Conservation (phyloP, 2,797 vertebrate species). For the Rhynchotus rufescens region DNA sequence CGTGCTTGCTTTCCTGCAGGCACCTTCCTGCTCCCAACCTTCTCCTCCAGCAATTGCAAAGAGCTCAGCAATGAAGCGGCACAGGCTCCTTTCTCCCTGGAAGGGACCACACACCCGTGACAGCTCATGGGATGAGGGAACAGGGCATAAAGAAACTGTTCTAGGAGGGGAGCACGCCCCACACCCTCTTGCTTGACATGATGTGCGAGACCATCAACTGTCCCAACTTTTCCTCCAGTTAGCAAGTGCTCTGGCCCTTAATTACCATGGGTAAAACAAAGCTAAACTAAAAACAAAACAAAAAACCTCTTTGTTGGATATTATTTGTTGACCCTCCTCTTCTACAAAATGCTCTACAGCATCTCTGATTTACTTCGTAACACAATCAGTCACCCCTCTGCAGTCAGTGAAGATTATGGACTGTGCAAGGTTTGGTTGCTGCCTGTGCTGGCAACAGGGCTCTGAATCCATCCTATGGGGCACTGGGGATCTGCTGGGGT, state of each 20-base stretch:
- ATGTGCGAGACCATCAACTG: neutral
- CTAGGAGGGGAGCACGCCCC: neutral
- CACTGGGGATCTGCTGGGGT: constrained; percentile 29
- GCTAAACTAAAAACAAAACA: too few species aligned
- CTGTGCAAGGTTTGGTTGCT: neutral
- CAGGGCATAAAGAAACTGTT: neutral
- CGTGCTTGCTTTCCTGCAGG: neutral
- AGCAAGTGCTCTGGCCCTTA: constrained; percentile 6
- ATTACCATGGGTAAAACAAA: neutral
- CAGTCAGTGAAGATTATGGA: neutral
- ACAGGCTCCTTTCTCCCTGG: neutral
- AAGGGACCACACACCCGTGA: neutral
- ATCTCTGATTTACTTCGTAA: neutral
- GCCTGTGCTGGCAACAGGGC: constrained; percentile 41
- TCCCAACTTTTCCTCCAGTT: neutral
- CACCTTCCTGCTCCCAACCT: neutral
- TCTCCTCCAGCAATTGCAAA: neutral
- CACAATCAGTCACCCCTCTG: neutral
- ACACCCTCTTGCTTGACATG: neutral
- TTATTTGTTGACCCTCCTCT: neutral
- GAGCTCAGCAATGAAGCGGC: neutral
- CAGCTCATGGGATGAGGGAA: neutral
- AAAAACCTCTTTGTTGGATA: neutral
- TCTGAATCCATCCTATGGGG: constrained; percentile 2
- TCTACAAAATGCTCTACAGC: neutral